Base-by-base conservation (phyloP, 2,113 vertebrate species). In the Castor canadensis region DNA sequence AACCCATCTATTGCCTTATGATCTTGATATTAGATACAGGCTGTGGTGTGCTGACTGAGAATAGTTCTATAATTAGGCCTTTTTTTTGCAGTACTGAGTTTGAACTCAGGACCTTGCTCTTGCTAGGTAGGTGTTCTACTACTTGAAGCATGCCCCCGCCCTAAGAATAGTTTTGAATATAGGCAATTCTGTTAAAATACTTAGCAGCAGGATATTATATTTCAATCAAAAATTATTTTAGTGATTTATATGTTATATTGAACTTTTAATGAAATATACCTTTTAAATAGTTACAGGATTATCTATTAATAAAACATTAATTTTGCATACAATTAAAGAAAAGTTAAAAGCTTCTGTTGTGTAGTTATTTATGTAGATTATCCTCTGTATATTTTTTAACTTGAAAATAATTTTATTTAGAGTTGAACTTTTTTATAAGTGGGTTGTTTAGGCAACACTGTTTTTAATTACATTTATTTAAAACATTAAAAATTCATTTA, bases 391-490 rank as follows among this genome's bases (percentile, higher is more conserved):
- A 60, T 58, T 75, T 73, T 96, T 86, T 81, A 92, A 92, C 58
- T 89, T n/a, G 87, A 73, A 93, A 94, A 26, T 87, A 92, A 93
- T 87, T 84, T 93, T 28, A 83, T 84, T 47, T 91, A 87, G 75
- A 95, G 54, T 80, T 77, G n/a, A 92, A 75, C 11, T 24, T 35
- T 93, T 67, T 67, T n/a, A n/a, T 35, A 66, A 66, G 16, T 66
- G 72, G 22, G 30, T 12, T 93, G 16, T 52, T 94, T 30, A 95
- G 69, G 5, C 75, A 84, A 72, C 15, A 64, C 13, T 87, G 6
- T 86, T 90, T 79, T 87, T 52, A 69, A 85, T 54, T 87, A 13
- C 9, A 69, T 95, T 58, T 84, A 54, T 38, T 96, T 93, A 76
- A 94, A 64, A 62, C 54, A 66, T 2, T 80, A n/a, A n/a, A n/a